phyloP scores from a whole-genome alignment of 2,797 vertebrate genomes.

The Peromyscus aztecus region DNA sequence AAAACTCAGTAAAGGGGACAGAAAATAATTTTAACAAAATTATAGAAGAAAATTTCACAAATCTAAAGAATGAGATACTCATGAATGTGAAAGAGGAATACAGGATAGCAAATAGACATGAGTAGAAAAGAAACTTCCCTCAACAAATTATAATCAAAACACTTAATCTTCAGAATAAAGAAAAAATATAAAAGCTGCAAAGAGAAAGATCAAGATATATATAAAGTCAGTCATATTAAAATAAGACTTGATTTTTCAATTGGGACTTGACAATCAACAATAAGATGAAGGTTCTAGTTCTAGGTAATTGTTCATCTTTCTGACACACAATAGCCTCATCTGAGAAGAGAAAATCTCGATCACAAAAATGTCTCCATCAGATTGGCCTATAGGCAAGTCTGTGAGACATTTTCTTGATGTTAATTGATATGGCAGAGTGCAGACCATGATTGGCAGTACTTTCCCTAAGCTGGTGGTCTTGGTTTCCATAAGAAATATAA shows the following conservation, averaged over 20 bases:
- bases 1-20: not conserved
- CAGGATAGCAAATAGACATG: not conserved
- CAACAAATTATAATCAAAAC: not conserved
- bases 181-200: not conserved
- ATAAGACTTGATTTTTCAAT: not conserved
- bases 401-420: not conserved
- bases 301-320: not conserved
- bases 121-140: not conserved
- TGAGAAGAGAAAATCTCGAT: not conserved
- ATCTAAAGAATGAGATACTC: not conserved
- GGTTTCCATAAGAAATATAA: not conserved
- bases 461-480: not conserved
- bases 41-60: not conserved
- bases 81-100: not conserved
- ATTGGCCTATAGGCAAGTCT: not conserved
- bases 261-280: not conserved
- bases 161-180: not conserved
- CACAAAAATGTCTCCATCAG: not conserved
- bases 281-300: not conserved
- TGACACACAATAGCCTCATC: not conserved
- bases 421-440: not conserved
- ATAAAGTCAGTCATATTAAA: not conserved
- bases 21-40: too few relatives aligned
- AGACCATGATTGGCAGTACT: not conserved
- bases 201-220: not conserved